A percentile compares a stretch with the other conserved stretches of the same genome.
phyloP scores from a whole-genome alignment of 2,888 invertebrate species.

The Baccha elongata region DNA sequence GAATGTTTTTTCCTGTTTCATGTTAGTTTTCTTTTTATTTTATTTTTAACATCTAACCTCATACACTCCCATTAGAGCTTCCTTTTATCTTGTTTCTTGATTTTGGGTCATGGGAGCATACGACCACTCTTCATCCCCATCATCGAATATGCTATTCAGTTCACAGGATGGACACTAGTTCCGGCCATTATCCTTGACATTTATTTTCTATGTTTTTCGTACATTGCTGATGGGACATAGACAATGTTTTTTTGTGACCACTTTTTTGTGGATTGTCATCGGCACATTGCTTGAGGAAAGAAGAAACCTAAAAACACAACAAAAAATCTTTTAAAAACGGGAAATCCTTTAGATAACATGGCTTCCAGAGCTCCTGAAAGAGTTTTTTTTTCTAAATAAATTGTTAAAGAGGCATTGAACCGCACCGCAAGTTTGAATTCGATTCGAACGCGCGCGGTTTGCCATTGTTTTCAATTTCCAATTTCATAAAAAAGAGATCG shows the following conservation, averaged over 20 bases:
- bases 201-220: slow-evolving; percentile 15
- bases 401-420: background rate
- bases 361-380: slow-evolving; percentile 10
- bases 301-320: background rate
- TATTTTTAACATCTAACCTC: background rate
- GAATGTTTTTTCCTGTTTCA: slow-evolving; percentile 8
- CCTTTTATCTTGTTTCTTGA: slow-evolving; percentile 16
- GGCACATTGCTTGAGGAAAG: slow-evolving; percentile 9
- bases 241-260: slow-evolving; percentile 16
- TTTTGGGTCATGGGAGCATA: slow-evolving; percentile 33
- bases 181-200: slow-evolving; percentile 68
- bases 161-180: slow-evolving; percentile 44
- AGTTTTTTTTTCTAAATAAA: background rate
- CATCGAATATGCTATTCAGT: slow-evolving; percentile 50
- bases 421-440: slow-evolving; percentile 35
- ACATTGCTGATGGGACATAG: background rate
- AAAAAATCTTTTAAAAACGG: background rate
- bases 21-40: background rate
- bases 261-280: slow-evolving; percentile 18
- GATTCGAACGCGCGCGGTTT: slow-evolving; percentile 26
- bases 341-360: slow-evolving; percentile 9
- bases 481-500: slow-evolving; percentile 48
- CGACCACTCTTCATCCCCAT: slow-evolving; percentile 12
- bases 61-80: background rate
- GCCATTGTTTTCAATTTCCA: slow-evolving; percentile 58